Base-by-base conservation (phyloP, 1,140 invertebrate genomes). In the Drosophila ogumai region DNA sequence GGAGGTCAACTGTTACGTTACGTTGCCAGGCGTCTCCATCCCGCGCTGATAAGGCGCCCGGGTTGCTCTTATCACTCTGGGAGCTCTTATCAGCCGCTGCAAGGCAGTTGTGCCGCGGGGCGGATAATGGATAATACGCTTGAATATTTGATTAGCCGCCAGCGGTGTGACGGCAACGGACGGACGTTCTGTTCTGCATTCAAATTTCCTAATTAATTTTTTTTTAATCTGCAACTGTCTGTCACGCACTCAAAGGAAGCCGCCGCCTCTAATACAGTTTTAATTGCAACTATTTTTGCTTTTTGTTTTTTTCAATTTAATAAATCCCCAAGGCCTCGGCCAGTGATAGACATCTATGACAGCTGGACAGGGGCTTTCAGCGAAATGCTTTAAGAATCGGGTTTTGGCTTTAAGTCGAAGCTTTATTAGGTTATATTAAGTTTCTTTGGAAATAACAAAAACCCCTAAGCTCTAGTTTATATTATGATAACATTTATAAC, bases 281-380 rank as follows among this genome's bases (percentile, higher is more conserved):
- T 87, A 87, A 87, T 88, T 88, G 28, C 54, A 32, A 17, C 57
- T 50, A 46, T 57, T 78, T 77, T 74, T 50, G 7, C 34, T 36
- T 47, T 63, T 34, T 12, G 8, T 56, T 78, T 63, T 41, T 82
- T 72, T 49, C 60, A 73, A 82, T 77, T 80, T 72, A 78, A 90
- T 88, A 78, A 88, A 54, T 68, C 43, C 22, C 49, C 80, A 88
- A 88, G 84, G 84, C 61, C 47, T 31, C 28, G n/a, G 12, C 47
- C 13, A 67, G 31, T 84, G 63, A 50, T 36, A 40, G 71, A 74
- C 56, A 34, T 36, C 9, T 74, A 46, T 63, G 72, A 73, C 72
- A 63, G 72, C 41, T 56, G 47, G 22, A 57, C 38, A 46, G 67
- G 56, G 50, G 34, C 19, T 47, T 7, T 25, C 2, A n/a, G 13